Percentiles rank a stretch among this genome's conserved stretches.
phyloP scores from a whole-genome alignment of 2,888 invertebrate species.

The Clivina fossor region DNA sequence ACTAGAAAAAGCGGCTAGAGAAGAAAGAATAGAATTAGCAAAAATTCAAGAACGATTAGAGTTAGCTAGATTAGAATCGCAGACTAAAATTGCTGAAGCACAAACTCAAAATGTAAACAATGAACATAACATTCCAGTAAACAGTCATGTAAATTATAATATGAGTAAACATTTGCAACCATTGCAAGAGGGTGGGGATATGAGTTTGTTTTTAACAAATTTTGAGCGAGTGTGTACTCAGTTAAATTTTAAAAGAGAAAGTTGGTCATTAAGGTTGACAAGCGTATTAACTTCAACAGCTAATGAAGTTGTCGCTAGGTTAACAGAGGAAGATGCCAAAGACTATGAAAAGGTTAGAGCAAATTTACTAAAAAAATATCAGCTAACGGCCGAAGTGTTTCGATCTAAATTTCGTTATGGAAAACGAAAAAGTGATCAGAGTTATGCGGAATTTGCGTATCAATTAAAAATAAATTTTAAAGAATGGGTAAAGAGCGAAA shows the following conservation, averaged over 20 bases:
- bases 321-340: neutral
- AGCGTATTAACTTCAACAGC: constrained; percentile 1
- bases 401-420: constrained; percentile 6
- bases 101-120: neutral
- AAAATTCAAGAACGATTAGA: too few relatives aligned
- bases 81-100: constrained; percentile 1
- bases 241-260: constrained; percentile 3
- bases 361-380: constrained; percentile 4
- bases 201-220: constrained; percentile 13
- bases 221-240: constrained; percentile 7
- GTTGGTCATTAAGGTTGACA: neutral
- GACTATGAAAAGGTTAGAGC: constrained; percentile 5
- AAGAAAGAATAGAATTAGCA: too few relatives aligned
- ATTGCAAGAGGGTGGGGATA: neutral
- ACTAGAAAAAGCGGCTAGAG: neutral
- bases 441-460: constrained; percentile 13
- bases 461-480: constrained; percentile 5
- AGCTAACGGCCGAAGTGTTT: neutral
- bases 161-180: constrained; percentile 9
- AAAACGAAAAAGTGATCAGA: constrained; percentile 4
- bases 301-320: constrained; percentile 2
- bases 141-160: neutral
- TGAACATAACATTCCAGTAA: neutral
- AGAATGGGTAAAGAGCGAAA: constrained; percentile 4
- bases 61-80: constrained; percentile 4